Conservation (phyloP, 2,113 vertebrate genomes). For the Corvus moneduloides region DNA sequence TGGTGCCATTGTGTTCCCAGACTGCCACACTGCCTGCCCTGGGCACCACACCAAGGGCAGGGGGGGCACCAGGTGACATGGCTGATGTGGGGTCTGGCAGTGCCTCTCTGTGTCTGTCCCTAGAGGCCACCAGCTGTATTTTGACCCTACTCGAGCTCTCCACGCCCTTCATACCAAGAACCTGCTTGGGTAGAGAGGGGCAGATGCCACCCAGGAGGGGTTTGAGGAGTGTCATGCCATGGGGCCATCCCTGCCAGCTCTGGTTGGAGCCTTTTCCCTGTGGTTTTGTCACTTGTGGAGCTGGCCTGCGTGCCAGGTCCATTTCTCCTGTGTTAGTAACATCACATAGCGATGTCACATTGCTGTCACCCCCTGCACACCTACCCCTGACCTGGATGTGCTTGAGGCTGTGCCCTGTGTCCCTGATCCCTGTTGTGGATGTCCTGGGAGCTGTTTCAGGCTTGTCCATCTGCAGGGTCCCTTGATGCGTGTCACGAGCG, state of each 20-base stretch:
- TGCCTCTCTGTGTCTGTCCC: background rate
- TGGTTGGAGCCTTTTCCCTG: background rate
- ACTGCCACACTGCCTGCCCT: background rate
- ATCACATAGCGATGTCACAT: background rate
- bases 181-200: rapidly evolving
- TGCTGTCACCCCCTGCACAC: background rate
- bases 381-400: background rate
- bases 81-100: background rate
- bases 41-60: background rate
- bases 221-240: rapidly evolving
- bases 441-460: background rate
- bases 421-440: background rate
- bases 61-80: background rate
- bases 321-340: background rate
- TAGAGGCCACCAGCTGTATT: background rate
- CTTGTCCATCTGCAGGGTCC: background rate
- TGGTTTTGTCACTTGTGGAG: slow-evolving; percentile 46
- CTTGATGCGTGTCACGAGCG: rapidly evolving
- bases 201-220: background rate
- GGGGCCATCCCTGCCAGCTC: background rate
- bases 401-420: background rate
- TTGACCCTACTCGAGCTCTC: rapidly evolving
- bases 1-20: rapidly evolving
- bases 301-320: background rate
- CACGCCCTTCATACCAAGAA: rapidly evolving